Evolutionary conservation across 2,797 vertebrate species (phyloP).

Genomic region (Hydrophis major): DNA sequence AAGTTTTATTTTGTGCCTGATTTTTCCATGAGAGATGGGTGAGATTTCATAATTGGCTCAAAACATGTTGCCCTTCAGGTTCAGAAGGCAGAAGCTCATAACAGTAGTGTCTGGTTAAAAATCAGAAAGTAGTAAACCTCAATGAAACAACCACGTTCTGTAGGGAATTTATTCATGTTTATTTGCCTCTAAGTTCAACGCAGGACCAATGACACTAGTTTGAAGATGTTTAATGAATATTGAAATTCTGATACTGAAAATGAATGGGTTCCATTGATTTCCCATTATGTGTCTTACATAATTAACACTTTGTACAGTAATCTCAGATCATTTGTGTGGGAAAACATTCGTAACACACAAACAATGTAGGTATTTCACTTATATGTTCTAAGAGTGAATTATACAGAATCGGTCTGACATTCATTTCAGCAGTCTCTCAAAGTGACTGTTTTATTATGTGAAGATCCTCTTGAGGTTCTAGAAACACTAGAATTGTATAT

Average conservation of each 20-base stretch:
- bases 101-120: neutral
- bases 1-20: neutral
- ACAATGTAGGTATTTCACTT: rapidly evolving
- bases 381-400: neutral
- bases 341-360: neutral
- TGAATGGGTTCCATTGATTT: neutral
- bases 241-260: neutral
- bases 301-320: neutral
- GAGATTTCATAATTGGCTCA: neutral
- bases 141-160: neutral
- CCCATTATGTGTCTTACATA: neutral
- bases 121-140: neutral
- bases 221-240: neutral
- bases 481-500: constrained; percentile 15
- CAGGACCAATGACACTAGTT: neutral
- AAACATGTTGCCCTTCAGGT: neutral
- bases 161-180: neutral
- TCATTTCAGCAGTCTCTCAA: neutral
- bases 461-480: constrained; percentile 28
- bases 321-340: neutral
- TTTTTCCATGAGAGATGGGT: neutral
- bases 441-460: neutral
- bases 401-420: neutral
- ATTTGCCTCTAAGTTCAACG: neutral
- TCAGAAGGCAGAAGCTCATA: neutral